These are phyloP conservation scores for Drosophila vallismaia DNA, from an alignment of 2,888 invertebrate genomes.

Conservation along the genomic window DNA sequence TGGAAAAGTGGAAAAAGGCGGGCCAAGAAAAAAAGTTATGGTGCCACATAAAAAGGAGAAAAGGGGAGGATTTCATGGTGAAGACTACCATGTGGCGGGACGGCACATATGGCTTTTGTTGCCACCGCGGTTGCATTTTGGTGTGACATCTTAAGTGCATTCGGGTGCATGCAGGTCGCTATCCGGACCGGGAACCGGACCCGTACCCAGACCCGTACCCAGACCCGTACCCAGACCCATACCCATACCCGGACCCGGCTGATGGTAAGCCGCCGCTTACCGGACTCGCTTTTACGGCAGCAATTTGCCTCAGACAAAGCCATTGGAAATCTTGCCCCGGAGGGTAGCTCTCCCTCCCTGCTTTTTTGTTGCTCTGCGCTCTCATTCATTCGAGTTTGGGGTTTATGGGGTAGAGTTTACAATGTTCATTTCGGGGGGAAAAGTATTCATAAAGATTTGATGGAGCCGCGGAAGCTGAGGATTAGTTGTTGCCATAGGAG, in stretches of 20 bases:
- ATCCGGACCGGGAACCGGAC: neutral
- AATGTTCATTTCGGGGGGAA: conserved; percentile 14
- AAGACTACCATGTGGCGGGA: neutral
- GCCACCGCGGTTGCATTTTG: conserved; percentile 34
- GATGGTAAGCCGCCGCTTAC: conserved; percentile 43
- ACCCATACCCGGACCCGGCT: conserved; percentile 27
- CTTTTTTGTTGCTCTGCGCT: neutral
- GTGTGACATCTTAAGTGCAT: conserved; percentile 77
- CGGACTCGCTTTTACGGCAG: conserved; percentile 59
- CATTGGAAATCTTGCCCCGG: conserved; percentile 18
- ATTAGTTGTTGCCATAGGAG: conserved; percentile 15
- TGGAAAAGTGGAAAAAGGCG: conserved; percentile 41
- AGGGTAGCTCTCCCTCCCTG: neutral
- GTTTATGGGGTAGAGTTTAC: conserved; percentile 17
- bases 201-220: conserved; percentile 1
- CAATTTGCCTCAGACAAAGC: conserved; percentile 58
- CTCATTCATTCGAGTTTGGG: neutral
- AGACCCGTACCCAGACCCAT: neutral
- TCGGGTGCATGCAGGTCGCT: conserved; percentile 39
- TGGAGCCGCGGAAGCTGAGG: conserved; percentile 23
- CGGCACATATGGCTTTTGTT: conserved; percentile 63
- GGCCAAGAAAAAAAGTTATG: conserved; percentile 41
- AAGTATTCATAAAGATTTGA: conserved; percentile 43
- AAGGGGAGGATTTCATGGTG: conserved; percentile 7
- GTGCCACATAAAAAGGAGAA: conserved; percentile 50